A percentile compares a stretch with the other conserved stretches of the same genome.
These are phyloP conservation scores for Simalia tracyae DNA, from an alignment of 2,797 vertebrate species.

Conservation along the genomic window DNA sequence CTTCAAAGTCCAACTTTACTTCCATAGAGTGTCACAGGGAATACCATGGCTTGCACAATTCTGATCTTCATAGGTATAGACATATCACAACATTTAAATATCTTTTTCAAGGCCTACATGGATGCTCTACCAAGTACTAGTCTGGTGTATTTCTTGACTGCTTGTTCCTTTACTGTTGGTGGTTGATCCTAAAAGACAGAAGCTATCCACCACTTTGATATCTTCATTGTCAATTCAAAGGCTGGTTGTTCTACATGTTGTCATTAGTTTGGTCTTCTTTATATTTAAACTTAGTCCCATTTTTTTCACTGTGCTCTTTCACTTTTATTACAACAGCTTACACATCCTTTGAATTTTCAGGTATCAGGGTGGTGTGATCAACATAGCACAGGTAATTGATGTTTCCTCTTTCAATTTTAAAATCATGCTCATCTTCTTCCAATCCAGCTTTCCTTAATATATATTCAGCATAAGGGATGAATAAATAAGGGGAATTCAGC, in stretches of 20 bases:
- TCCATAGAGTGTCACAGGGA: background rate
- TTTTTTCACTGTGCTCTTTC: background rate
- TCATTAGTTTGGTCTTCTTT: background rate
- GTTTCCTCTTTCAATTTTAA: background rate
- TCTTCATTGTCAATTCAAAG: background rate
- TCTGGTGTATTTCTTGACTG: background rate
- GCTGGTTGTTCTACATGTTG: background rate
- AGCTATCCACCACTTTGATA: background rate
- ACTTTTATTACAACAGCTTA: background rate
- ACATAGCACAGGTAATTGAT: background rate
- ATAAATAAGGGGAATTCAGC: background rate
- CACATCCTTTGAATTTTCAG: background rate
- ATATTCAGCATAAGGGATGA: background rate
- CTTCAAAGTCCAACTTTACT: background rate
- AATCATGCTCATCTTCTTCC: background rate
- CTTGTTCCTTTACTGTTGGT: background rate
- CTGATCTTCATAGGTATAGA: background rate
- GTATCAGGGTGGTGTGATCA: background rate
- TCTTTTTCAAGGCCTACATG: background rate
- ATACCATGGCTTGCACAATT: background rate
- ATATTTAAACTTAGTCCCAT: background rate
- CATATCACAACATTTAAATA: background rate
- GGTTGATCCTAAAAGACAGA: background rate
- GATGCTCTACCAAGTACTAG: background rate
- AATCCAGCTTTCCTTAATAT: background rate